Evolutionary conservation across 2,113 vertebrate species (phyloP), one percentile per base, ranked within the genome.

Genomic region (Proterorhinus semilunaris): DNA sequence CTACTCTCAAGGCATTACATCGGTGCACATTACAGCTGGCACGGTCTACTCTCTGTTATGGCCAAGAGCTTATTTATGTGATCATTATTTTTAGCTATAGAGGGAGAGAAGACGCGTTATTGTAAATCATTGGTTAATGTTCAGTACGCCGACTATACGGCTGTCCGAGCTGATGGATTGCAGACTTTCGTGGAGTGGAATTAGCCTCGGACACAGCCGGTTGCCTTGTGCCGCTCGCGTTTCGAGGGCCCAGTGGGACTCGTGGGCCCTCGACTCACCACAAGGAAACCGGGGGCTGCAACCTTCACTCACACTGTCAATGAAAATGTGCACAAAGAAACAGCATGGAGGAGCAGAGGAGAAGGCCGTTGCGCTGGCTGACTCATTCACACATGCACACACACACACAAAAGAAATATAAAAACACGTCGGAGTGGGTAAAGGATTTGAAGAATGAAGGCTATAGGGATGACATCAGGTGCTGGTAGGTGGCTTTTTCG

Each of bases 401-500:
- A 21, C 21, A 21, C 21, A 21, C 47, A 54, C 0, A 21, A 27
- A 9, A n/a, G 36, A 45, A 10, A 16, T 17, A 36, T 36, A 3
- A 43, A 63, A 63, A 47, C 8, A 10, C 0, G 1, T 44, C 6
- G 6, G 45, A 17, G 43, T 72, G 66, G 64, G 62, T 46, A 27
- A 58, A 74, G 42, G 27, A 17, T 36, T 67, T 6, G 16, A 74
- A 21, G 76, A 69, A 83, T 48, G 70, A 72, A 57, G 53, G 65
- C 43, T 3, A 46, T 45, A 67, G 1, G 10, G 6, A 62, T 45
- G 59, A 36, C 72, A 75, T 84, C 85, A 85, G 78, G 80, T 76
- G 82, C 57, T 49, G 54, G 87, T 85, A 76, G 83, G 83, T 49
- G 83, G 77, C 59, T 72, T 68, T 68, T 64, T 59, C 66, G 67